Percentiles rank a stretch among this genome's conserved stretches.
These are phyloP conservation scores for Tipula confusa DNA, from an alignment of 2,888 invertebrate species.

Conservation along the genomic window DNA sequence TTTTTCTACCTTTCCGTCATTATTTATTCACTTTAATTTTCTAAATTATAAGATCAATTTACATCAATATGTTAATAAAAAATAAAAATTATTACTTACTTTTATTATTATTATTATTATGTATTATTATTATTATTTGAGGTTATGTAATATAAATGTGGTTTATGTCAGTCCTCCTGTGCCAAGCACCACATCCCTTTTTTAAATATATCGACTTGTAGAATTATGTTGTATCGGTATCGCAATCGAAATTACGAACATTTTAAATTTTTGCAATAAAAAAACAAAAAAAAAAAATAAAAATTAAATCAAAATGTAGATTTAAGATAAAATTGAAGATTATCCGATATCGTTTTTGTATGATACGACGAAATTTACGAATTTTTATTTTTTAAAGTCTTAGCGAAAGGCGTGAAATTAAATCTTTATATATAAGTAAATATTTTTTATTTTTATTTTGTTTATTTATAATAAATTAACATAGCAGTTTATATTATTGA, in stretches of 20 bases:
- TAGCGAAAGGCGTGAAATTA: slow-evolving; percentile 12
- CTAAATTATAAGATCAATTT: slow-evolving; percentile 6
- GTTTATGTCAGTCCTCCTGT: background rate
- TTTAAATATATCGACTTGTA: background rate
- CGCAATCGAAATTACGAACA: background rate
- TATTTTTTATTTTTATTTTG: background rate
- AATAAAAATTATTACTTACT: too few relatives aligned
- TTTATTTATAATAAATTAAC: slow-evolving; percentile 20
- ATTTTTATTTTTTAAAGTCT: background rate
- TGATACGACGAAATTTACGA: background rate
- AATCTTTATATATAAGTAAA: background rate
- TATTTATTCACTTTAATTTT: background rate
- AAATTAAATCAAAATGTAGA: background rate
- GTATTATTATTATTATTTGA: background rate
- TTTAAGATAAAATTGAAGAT: background rate
- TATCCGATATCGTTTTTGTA: background rate
- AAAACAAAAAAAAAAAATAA: too few relatives aligned
- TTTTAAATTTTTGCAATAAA: too few relatives aligned
- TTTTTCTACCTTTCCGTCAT: background rate
- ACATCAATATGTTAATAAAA: slow-evolving; percentile 4
- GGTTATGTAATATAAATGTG: background rate
- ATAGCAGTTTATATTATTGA: slow-evolving; percentile 12
- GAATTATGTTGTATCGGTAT: background rate
- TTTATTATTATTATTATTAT: background rate
- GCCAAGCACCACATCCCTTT: background rate